A percentile compares a stretch with the other conserved stretches of the same genome.
phyloP scores from a whole-genome alignment of 2,888 invertebrate genomes.

The Papilio gigon region DNA sequence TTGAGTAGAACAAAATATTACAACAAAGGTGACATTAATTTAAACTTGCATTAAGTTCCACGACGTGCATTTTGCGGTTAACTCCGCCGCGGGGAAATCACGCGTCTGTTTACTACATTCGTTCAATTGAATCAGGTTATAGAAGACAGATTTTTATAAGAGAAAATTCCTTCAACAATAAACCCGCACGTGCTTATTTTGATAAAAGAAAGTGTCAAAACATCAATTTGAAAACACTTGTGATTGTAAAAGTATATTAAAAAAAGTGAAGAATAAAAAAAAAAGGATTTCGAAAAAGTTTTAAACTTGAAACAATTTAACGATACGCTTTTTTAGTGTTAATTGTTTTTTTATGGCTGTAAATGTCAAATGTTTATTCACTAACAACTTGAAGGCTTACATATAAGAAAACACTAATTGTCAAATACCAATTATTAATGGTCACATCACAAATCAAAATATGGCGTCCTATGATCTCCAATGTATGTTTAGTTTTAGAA shows the following conservation, averaged over 20 bases:
- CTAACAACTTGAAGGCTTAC: too few relatives aligned
- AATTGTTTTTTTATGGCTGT: too few relatives aligned
- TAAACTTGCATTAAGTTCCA: background rate
- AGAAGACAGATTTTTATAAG: slow-evolving; percentile 13
- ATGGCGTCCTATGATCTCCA: too few relatives aligned
- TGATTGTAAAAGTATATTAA: too few relatives aligned
- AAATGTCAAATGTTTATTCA: too few relatives aligned
- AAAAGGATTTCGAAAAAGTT: too few relatives aligned
- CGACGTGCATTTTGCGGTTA: slow-evolving; percentile 4
- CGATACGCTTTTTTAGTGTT: too few relatives aligned
- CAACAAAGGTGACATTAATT: background rate
- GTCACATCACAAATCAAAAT: too few relatives aligned
- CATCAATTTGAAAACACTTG: too few relatives aligned
- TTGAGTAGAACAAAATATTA: background rate
- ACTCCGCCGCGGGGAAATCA: slow-evolving; percentile 9
- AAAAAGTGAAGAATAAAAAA: too few relatives aligned
- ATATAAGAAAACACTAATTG: background rate
- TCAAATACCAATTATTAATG: background rate
- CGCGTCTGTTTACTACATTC: slow-evolving; percentile 21
- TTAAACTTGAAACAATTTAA: too few relatives aligned
- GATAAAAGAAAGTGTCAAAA: slow-evolving; percentile 7
- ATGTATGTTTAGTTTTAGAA: too few relatives aligned
- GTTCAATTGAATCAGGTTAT: slow-evolving; percentile 18
- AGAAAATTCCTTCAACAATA: background rate
- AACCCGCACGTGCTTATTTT: background rate